phyloP scores from a whole-genome alignment of 2,888 invertebrate species.

The Penaeus monodon region DNA sequence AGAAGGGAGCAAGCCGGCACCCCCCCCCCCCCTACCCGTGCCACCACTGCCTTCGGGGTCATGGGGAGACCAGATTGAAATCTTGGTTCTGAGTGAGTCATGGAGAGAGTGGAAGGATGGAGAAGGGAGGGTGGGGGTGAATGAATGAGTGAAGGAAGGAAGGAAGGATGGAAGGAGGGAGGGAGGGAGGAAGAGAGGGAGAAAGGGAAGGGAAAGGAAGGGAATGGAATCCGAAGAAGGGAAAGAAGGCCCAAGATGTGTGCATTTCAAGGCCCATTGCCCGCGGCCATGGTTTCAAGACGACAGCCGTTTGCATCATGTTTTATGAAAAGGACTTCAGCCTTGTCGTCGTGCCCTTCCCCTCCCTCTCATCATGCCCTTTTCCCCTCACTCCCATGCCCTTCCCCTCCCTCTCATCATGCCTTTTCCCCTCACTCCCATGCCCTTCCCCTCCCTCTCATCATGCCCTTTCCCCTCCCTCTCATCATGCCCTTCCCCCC shows the following conservation, averaged over 20 bases:
- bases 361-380: background rate
- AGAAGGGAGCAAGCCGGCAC: background rate
- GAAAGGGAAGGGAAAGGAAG: too few species aligned
- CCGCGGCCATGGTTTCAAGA: too few species aligned
- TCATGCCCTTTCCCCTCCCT: background rate
- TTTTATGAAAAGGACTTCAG: too few species aligned
- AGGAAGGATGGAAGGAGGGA: too few species aligned
- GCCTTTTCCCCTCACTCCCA: too few species aligned
- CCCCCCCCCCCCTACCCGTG: background rate
- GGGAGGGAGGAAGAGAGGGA: too few species aligned
- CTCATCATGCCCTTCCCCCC: background rate
- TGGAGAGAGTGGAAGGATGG: background rate
- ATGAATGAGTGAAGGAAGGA: too few species aligned
- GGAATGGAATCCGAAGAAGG: too few species aligned
- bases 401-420: conserved; percentile 4
- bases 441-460: background rate
- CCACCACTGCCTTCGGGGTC: background rate
- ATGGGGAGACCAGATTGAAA: background rate
- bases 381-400: background rate
- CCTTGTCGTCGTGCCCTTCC: background rate
- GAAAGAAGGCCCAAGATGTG: too few species aligned
- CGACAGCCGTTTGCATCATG: too few species aligned
- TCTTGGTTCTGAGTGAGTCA: background rate
- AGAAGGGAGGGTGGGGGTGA: background rate
- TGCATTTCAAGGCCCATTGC: too few species aligned